Evolutionary conservation across 1,140 invertebrate genomes (phyloP).

Genomic region (Saccostrea echinata): DNA sequence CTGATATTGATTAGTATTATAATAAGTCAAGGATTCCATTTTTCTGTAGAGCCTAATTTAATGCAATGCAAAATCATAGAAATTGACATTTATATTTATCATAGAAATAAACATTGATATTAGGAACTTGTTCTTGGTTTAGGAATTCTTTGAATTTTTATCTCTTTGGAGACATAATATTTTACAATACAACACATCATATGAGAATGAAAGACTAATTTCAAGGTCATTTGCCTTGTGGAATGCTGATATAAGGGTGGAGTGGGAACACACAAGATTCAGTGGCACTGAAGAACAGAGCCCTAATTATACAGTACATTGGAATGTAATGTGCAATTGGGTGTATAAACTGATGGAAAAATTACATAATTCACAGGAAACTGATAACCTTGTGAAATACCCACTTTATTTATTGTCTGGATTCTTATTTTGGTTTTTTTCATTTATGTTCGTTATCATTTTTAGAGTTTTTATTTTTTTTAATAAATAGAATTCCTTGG

Average conservation of each 20-base stretch:
- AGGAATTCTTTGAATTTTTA: too few species aligned
- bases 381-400: constrained; percentile 5
- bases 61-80: too few species aligned
- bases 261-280: neutral
- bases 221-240: neutral
- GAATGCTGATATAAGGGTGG: neutral
- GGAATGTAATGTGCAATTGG: constrained; percentile 27
- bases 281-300: neutral
- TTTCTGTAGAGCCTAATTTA: too few species aligned
- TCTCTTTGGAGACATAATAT: too few species aligned
- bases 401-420: neutral
- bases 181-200: too few species aligned
- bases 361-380: constrained; percentile 17
- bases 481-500: neutral
- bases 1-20: too few species aligned
- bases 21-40: too few species aligned
- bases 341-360: neutral
- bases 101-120: too few species aligned
- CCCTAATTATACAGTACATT: neutral
- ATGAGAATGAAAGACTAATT: too few species aligned
- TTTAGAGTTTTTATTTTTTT: neutral
- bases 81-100: too few species aligned
- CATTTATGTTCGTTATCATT: neutral
- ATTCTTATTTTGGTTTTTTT: neutral
- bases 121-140: too few species aligned